A percentile compares a stretch with the other conserved stretches of the same genome.
Evolutionary conservation across 2,797 vertebrate genomes (phyloP).

Genomic region (Otus scops): DNA sequence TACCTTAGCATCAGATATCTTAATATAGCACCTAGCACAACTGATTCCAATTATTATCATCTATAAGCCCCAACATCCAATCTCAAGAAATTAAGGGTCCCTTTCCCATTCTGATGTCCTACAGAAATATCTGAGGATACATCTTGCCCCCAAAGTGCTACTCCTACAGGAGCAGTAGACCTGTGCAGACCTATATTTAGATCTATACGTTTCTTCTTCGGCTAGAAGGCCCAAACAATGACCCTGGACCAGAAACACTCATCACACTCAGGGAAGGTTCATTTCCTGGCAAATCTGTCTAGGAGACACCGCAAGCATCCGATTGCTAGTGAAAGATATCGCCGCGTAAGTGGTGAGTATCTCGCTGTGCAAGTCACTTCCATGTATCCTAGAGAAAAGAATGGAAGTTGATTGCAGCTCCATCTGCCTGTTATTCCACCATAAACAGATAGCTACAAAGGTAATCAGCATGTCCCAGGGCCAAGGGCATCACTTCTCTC

Average conservation of each 20-base stretch:
- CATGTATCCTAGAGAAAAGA: not conserved
- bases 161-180: not conserved
- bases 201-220: fast-evolving
- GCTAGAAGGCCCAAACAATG: not conserved
- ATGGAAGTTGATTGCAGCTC: not conserved
- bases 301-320: not conserved
- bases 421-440: not conserved
- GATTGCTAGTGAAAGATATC: not conserved
- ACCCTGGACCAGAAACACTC: not conserved
- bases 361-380: not conserved
- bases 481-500: constrained; percentile 40
- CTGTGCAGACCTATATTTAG: not conserved
- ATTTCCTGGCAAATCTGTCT: not conserved
- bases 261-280: not conserved
- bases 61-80: not conserved
- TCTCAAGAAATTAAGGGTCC: not conserved
- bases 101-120: not conserved
- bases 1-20: not conserved
- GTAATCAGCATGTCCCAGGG: constrained; percentile 13
- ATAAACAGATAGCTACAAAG: not conserved
- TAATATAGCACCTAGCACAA: not conserved
- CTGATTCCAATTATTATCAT: fast-evolving
- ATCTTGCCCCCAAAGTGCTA: not conserved
- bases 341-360: fast-evolving
- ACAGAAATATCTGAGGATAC: not conserved